These are phyloP conservation scores for Brachypodius melanocephalos DNA, from an alignment of 2,113 vertebrate genomes.

Conservation along the genomic window DNA sequence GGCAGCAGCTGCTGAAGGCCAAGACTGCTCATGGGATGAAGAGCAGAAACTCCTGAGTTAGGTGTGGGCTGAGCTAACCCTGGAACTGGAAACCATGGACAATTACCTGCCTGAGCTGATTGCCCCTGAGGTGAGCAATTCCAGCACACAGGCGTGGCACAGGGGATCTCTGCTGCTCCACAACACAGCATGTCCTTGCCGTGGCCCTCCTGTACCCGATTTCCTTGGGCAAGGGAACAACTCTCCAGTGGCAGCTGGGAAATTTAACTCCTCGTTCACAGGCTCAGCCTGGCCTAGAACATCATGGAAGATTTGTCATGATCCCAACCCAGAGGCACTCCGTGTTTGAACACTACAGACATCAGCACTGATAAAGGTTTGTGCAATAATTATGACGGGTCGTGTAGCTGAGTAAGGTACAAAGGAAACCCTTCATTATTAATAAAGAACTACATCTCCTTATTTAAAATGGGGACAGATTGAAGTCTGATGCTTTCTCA, in stretches of 20 bases:
- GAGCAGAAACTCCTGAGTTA: neutral
- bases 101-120: neutral
- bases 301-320: neutral
- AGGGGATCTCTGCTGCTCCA: neutral
- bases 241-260: neutral
- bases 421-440: slow-evolving; percentile 7
- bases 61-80: neutral
- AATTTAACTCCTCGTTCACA: neutral
- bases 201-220: neutral
- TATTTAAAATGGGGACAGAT: neutral
- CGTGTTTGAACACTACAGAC: neutral
- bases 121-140: neutral
- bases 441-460: neutral
- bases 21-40: neutral
- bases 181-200: no score
- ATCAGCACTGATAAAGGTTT: neutral
- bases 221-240: neutral
- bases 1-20: neutral
- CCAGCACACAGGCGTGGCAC: neutral
- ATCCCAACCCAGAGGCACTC: neutral
- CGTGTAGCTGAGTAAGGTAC: neutral
- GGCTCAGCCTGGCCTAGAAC: neutral
- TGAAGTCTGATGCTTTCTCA: neutral
- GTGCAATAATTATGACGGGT: neutral
- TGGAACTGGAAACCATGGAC: neutral